These are phyloP conservation scores for Eulemur rufifrons DNA, from an alignment of 2,113 vertebrate species.

Conservation along the genomic window DNA sequence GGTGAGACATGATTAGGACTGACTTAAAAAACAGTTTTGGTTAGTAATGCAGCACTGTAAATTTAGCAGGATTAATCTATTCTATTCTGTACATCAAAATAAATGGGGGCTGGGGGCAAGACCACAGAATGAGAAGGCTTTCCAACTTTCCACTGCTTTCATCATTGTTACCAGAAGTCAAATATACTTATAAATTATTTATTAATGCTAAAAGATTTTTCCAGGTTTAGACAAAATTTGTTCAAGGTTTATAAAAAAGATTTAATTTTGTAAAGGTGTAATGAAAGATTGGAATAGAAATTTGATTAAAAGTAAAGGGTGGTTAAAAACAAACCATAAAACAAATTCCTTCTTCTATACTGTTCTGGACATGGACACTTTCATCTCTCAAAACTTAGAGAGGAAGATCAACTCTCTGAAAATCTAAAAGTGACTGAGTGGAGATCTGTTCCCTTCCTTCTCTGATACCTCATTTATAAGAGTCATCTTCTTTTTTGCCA, in stretches of 20 bases:
- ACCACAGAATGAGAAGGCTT: background rate
- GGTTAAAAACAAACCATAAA: constrained; percentile 19
- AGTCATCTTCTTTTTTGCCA: background rate
- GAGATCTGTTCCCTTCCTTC: background rate
- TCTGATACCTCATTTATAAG: background rate
- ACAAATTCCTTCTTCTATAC: background rate
- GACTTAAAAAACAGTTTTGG: constrained; percentile 17
- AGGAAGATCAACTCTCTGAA: background rate
- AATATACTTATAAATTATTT: constrained; percentile 37
- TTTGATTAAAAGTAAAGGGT: constrained; percentile 5
- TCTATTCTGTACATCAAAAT: constrained; percentile 4
- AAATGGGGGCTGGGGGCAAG: background rate
- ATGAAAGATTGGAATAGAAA: constrained; percentile 35
- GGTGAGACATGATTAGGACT: constrained; percentile 4
- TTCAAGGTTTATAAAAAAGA: background rate
- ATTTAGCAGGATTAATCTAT: background rate
- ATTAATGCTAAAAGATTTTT: background rate
- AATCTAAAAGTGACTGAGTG: background rate
- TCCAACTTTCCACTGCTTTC: background rate
- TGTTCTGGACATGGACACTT: background rate
- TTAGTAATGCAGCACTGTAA: background rate
- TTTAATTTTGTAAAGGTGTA: background rate
- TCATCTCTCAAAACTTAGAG: background rate
- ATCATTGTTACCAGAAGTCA: background rate
- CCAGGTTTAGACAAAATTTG: background rate